These are phyloP conservation scores for Enteromius unitaeniatus DNA, from an alignment of 2,797 vertebrate genomes.

Conservation along the genomic window DNA sequence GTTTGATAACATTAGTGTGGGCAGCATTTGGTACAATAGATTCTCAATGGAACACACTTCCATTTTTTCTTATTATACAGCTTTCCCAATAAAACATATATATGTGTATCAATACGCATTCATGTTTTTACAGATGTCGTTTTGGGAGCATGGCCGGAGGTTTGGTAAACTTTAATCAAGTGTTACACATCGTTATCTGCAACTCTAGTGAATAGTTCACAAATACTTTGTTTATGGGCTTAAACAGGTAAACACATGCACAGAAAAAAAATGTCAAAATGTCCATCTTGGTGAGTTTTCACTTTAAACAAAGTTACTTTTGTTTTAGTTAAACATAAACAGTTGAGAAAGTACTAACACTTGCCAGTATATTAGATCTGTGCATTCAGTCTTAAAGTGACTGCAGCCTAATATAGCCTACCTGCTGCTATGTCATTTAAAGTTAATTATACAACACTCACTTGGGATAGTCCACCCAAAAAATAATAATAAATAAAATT, in stretches of 20 bases:
- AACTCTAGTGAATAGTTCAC: not conserved
- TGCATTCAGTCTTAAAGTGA: not conserved
- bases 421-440: not conserved
- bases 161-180: constrained; percentile 11
- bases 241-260: not conserved
- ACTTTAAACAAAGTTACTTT: not conserved
- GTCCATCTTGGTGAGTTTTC: not conserved
- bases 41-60: not conserved
- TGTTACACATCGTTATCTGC: not conserved
- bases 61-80: not conserved
- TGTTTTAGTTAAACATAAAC: not conserved
- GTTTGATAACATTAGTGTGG: not conserved
- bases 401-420: not conserved
- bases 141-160: not conserved
- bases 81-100: not conserved
- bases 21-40: not conserved
- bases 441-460: not conserved
- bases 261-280: not conserved
- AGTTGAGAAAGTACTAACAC: not conserved
- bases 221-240: not conserved
- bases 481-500: no score
- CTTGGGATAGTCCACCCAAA: no score
- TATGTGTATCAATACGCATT: not conserved
- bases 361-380: not conserved
- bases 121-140: not conserved